phyloP scores from a whole-genome alignment of 1,140 invertebrate genomes.

The Dendrolimus punctatus region DNA sequence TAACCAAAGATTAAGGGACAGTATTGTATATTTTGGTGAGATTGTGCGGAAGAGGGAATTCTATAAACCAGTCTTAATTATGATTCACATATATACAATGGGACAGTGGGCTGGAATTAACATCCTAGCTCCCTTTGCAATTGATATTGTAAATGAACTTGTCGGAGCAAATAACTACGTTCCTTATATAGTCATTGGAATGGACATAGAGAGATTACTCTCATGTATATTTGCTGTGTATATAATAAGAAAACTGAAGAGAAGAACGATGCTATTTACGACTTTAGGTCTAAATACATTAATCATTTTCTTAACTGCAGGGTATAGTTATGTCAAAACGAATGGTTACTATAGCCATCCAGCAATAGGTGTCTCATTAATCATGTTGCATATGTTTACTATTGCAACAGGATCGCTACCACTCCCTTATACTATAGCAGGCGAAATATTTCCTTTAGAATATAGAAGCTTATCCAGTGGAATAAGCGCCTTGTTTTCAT shows the following conservation, averaged over 20 bases:
- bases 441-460: slow-evolving; percentile 41
- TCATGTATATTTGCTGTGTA: slow-evolving; percentile 30
- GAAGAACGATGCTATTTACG: slow-evolving; percentile 30
- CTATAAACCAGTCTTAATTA: slow-evolving; percentile 42
- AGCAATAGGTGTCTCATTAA: slow-evolving; percentile 23
- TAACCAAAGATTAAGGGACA: slow-evolving; percentile 16
- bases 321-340: slow-evolving; percentile 26
- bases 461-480: slow-evolving; percentile 40
- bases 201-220: slow-evolving; percentile 34
- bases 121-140: slow-evolving; percentile 30
- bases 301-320: slow-evolving; percentile 27
- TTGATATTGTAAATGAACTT: slow-evolving; percentile 29
- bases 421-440: slow-evolving; percentile 37
- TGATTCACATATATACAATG: slow-evolving; percentile 36
- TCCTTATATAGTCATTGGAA: slow-evolving; percentile 26
- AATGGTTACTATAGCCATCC: slow-evolving; percentile 25
- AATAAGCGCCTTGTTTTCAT: slow-evolving; percentile 35
- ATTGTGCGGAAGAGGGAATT: slow-evolving; percentile 38
- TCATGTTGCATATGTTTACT: slow-evolving; percentile 39
- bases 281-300: slow-evolving; percentile 29
- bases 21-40: slow-evolving; percentile 20
- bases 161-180: slow-evolving; percentile 18
- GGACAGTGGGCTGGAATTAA: slow-evolving; percentile 36
- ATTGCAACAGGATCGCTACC: slow-evolving; percentile 38
- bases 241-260: slow-evolving; percentile 35